Base-by-base conservation (phyloP, 2,113 vertebrate species). In the Casuarius casuarius region DNA sequence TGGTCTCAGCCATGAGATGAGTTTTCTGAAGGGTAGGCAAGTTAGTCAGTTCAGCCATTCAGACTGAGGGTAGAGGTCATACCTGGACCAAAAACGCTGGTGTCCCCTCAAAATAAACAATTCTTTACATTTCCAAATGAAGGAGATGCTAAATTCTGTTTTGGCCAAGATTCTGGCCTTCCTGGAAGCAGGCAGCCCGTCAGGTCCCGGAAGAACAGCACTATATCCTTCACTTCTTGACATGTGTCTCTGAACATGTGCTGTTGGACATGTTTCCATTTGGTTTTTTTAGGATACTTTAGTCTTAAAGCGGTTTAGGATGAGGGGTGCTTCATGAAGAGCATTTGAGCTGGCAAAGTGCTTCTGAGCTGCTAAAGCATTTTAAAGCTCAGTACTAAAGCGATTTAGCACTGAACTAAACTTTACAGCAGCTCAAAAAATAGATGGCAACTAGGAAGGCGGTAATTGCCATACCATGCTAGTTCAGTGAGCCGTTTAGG, bases 351-450 rank as follows among this genome's bases (percentile, higher is more conserved):
- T 96, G 92, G 81, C 95, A 94, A 96, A 96, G 94, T 97, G 96
- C 93, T 93, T 88, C 95, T 97, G 96, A 97, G 95, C 96, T 94
- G 93, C 94, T 97, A 97, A 97, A 97, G 96, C 91, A 96, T 95
- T 95, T 95, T 95, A 97, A 96, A 96, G 94, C 96, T 94, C 93
- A 96, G 93, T 79, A 82, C 93, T 97, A 96, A 97, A 97, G 96
- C 71, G 93, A 91, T 94, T 96, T 95, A 89, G 77, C 62, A 89
- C 94, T 92, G 92, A 94, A 96, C 92, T 95, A 94, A 96, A 96
- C 70, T 94, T 96, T 89, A 87, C 80, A 91, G 84, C 83, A 85
- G 95, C 92, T 96, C 86, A 95, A 95, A 96, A 96, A 89, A 95
- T 91, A 91, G 90, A 29, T 82, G 52, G 83, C 35, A 66, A 95